phyloP scores from a whole-genome alignment of 2,888 invertebrate species.

The Athalia circularis region DNA sequence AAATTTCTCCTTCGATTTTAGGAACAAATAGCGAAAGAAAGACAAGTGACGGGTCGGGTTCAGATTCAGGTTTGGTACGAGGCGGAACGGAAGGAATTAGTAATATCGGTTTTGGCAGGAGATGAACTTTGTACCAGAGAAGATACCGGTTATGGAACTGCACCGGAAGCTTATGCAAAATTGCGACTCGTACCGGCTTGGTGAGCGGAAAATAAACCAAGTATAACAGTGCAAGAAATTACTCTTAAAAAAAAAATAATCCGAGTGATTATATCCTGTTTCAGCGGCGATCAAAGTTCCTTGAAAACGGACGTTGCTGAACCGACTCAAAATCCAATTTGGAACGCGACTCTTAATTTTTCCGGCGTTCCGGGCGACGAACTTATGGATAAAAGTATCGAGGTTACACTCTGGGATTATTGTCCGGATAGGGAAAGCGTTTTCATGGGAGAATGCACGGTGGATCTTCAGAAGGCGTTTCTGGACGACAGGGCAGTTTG shows the following conservation, averaged over 20 bases:
- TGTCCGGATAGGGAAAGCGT: slow-evolving; percentile 89
- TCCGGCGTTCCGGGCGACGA: slow-evolving; percentile 86
- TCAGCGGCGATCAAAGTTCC: slow-evolving; percentile 84
- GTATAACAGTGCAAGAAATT: neutral
- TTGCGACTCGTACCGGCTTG: slow-evolving; percentile 86
- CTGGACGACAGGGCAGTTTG: slow-evolving; percentile 92
- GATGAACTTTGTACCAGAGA: slow-evolving; percentile 89
- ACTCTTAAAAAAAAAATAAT: no score
- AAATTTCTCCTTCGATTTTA: slow-evolving; percentile 67
- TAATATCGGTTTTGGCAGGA: slow-evolving; percentile 90
- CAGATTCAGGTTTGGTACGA: slow-evolving; percentile 95
- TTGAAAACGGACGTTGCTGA: slow-evolving; percentile 91
- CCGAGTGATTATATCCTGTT: slow-evolving; percentile 43
- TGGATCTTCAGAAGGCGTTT: slow-evolving; percentile 89
- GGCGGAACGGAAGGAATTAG: slow-evolving; percentile 87
- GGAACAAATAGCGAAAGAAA: slow-evolving; percentile 85
- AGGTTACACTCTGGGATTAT: slow-evolving; percentile 92
- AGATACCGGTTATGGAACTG: slow-evolving; percentile 85
- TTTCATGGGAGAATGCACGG: slow-evolving; percentile 87
- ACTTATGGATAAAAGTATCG: slow-evolving; percentile 86
- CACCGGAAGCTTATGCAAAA: slow-evolving; percentile 91
- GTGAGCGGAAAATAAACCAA: slow-evolving; percentile 76
- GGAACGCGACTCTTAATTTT: slow-evolving; percentile 94
- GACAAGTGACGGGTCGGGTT: slow-evolving; percentile 86
- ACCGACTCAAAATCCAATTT: slow-evolving; percentile 91